Conservation (phyloP, 2,888 invertebrate species). For the Epiblema foenella region DNA sequence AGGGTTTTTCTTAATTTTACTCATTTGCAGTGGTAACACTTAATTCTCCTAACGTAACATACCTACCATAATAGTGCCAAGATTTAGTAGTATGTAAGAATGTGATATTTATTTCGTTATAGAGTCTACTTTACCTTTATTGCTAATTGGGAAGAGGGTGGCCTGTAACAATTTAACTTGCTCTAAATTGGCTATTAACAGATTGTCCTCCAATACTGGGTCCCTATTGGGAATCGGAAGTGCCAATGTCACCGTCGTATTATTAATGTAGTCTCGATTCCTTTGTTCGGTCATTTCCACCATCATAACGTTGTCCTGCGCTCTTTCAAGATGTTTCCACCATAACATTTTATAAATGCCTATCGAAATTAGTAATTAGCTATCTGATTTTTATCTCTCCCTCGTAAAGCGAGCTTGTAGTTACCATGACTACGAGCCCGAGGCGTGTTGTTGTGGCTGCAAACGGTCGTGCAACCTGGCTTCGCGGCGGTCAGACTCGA, state of each 20-base stretch:
- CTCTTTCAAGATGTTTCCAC: conserved; percentile 79
- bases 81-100: neutral
- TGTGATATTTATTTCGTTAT: neutral
- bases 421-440: conserved; percentile 74
- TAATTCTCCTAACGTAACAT: too few species aligned
- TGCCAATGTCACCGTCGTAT: conserved; percentile 70
- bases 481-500: conserved; percentile 68
- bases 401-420: conserved; percentile 55
- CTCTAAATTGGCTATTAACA: conserved; percentile 75
- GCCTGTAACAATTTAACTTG: conserved; percentile 88
- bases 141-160: conserved; percentile 86
- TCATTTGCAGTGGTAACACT: too few species aligned
- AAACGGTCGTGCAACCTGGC: conserved; percentile 59
- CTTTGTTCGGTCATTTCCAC: conserved; percentile 74
- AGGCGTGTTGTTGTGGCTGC: conserved; percentile 54
- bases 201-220: conserved; percentile 72
- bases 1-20: too few species aligned
- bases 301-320: conserved; percentile 72
- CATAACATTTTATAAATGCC: conserved; percentile 73
- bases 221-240: conserved; percentile 65
- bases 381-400: conserved; percentile 59
- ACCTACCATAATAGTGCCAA: too few species aligned
- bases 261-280: conserved; percentile 65
- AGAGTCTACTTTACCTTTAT: conserved; percentile 71
- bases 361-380: conserved; percentile 43